A percentile compares a stretch with the other conserved stretches of the same genome.
These are phyloP conservation scores for Hormaphis cornu DNA, from an alignment of 1,140 invertebrate genomes.

Conservation along the genomic window DNA sequence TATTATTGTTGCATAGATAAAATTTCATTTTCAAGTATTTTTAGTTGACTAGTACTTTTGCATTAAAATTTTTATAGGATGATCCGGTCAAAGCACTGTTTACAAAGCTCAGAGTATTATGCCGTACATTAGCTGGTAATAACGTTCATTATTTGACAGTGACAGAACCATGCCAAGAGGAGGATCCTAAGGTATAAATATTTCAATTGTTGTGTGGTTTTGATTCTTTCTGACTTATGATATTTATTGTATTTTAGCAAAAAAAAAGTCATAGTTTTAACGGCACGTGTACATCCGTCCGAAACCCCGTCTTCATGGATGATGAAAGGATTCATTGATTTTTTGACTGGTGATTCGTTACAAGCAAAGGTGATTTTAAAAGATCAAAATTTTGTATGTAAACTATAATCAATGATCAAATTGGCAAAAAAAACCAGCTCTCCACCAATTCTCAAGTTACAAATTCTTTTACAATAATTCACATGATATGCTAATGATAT, in stretches of 20 bases:
- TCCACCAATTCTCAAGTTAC: no score
- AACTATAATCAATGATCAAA: no score
- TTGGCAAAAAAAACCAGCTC: no score
- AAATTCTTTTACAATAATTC: no score
- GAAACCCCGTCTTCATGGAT: conserved; percentile 92
- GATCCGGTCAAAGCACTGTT: conserved; percentile 71
- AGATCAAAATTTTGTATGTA: no score
- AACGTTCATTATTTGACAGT: conserved; percentile 87
- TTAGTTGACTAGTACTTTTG: neutral
- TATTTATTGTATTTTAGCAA: conserved; percentile 46
- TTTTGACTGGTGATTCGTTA: conserved; percentile 69
- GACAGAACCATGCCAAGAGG: conserved; percentile 43
- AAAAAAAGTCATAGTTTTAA: conserved; percentile 75
- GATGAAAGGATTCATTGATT: conserved; percentile 92
- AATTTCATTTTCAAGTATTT: neutral
- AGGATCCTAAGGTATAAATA: conserved; percentile 39
- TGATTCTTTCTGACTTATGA: neutral
- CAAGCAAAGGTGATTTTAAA: conserved; percentile 50
- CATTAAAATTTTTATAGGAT: conserved; percentile 45
- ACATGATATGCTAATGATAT: no score
- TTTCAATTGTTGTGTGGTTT: neutral
- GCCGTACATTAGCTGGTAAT: conserved; percentile 79
- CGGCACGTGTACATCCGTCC: conserved; percentile 87
- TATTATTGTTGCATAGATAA: no score
- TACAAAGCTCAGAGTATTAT: conserved; percentile 68